These are phyloP conservation scores for Calyptommatus sinebrachiatus DNA, from an alignment of 2,113 vertebrate species.

Conservation along the genomic window DNA sequence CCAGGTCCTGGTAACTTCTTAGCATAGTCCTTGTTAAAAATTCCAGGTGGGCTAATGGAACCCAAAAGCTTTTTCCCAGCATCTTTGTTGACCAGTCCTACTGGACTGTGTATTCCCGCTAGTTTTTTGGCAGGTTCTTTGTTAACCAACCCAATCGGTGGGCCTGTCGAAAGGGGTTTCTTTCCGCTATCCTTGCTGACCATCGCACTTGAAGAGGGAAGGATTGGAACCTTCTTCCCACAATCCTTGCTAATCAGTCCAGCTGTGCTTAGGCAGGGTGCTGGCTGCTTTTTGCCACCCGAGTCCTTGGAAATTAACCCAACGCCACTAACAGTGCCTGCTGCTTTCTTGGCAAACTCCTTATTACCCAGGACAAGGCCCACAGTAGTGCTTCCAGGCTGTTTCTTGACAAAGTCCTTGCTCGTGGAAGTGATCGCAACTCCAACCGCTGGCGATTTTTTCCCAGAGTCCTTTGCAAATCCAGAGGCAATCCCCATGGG, in stretches of 20 bases:
- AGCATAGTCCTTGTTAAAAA: constrained; percentile 57
- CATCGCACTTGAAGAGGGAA: constrained; percentile 61
- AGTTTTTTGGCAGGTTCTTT: constrained; percentile 73
- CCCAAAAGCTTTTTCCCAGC: constrained; percentile 57
- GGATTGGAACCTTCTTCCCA: constrained; percentile 63
- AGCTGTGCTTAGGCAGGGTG: constrained; percentile 54
- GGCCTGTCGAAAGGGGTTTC: constrained; percentile 60
- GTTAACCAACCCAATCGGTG: constrained; percentile 63
- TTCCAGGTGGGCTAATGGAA: constrained; percentile 54
- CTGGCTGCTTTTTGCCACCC: constrained; percentile 64
- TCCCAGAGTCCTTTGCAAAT: constrained; percentile 70
- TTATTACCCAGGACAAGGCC: constrained; percentile 69
- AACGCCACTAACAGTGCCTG: constrained; percentile 64
- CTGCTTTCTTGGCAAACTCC: constrained; percentile 76
- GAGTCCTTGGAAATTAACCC: constrained; percentile 74
- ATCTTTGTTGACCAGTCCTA: constrained; percentile 60
- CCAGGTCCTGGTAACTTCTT: constrained; percentile 58
- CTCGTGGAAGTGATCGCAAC: constrained; percentile 57
- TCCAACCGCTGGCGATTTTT: constrained; percentile 63
- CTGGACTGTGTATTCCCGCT: constrained; percentile 55
- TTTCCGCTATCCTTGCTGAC: constrained; percentile 70
- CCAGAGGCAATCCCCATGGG: constrained; percentile 53
- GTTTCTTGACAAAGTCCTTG: constrained; percentile 75
- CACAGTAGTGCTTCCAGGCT: constrained; percentile 57
- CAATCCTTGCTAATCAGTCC: constrained; percentile 71